Evolutionary conservation across 2,113 vertebrate species (phyloP).

Genomic region (Bubo scandiacus): DNA sequence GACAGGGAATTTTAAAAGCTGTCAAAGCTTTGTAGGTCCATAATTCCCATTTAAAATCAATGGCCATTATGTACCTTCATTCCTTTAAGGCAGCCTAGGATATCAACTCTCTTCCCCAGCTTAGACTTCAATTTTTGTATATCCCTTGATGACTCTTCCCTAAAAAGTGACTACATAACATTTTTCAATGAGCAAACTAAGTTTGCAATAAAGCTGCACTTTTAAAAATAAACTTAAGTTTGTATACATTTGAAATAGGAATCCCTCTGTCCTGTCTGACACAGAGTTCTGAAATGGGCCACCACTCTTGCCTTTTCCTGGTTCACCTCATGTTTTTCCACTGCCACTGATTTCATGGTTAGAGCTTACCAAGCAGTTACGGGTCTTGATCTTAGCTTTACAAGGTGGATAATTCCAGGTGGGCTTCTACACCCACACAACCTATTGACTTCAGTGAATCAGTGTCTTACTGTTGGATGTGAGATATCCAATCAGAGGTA

Average conservation of each 20-base stretch:
- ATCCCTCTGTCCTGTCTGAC: constrained; percentile 63
- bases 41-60: constrained; percentile 7
- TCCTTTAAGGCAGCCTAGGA: neutral
- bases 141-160: neutral
- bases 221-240: constrained; percentile 61
- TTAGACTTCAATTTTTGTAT: constrained; percentile 2
- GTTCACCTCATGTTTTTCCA: constrained; percentile 63
- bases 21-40: neutral
- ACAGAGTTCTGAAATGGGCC: constrained; percentile 57
- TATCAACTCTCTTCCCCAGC: neutral
- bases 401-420: neutral
- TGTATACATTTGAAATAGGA: constrained; percentile 64
- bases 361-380: constrained; percentile 1
- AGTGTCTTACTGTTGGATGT: neutral
- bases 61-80: neutral
- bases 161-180: constrained; percentile 17
- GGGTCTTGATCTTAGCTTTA: constrained; percentile 46
- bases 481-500: neutral
- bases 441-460: neutral
- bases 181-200: constrained; percentile 63
- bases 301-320: constrained; percentile 69
- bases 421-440: neutral
- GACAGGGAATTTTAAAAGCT: neutral
- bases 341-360: neutral
- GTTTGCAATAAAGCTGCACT: constrained; percentile 74